Percentiles rank a stretch among this genome's conserved stretches.
Evolutionary conservation across 2,797 vertebrate species (phyloP).

Genomic region (Mormyrops boulengeri): DNA sequence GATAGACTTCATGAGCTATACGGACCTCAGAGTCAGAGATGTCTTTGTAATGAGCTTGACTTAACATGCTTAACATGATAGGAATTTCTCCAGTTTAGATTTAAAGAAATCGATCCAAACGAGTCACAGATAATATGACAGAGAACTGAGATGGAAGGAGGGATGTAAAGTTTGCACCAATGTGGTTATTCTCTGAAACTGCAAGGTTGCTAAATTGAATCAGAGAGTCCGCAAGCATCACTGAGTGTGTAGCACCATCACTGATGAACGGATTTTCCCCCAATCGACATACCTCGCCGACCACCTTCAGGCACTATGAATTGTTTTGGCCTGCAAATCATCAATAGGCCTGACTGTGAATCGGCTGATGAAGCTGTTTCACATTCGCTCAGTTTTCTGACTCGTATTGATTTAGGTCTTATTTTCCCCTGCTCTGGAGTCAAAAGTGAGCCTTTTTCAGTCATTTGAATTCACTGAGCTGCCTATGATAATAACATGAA

Average conservation of each 20-base stretch:
- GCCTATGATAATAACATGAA: conserved; percentile 1
- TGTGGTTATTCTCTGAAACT: neutral
- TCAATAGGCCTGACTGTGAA: neutral
- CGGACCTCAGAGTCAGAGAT: neutral
- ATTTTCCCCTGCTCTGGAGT: neutral
- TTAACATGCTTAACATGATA: neutral
- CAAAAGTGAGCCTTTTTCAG: neutral
- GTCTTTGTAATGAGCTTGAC: neutral
- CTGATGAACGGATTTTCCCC: neutral
- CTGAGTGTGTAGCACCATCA: neutral
- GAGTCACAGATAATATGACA: neutral
- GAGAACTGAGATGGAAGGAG: neutral
- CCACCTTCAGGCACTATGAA: neutral
- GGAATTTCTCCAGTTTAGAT: neutral
- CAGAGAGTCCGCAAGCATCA: neutral
- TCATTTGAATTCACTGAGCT: conserved; percentile 6
- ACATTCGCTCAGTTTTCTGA: conserved; percentile 1
- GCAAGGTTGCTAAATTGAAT: neutral
- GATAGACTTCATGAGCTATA: neutral
- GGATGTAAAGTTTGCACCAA: neutral
- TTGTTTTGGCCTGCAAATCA: neutral
- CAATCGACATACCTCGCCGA: neutral
- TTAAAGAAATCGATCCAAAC: neutral
- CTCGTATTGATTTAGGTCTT: neutral
- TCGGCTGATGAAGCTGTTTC: neutral